phyloP scores from a whole-genome alignment of 2,888 invertebrate genomes.

The Parnassius apollo region DNA sequence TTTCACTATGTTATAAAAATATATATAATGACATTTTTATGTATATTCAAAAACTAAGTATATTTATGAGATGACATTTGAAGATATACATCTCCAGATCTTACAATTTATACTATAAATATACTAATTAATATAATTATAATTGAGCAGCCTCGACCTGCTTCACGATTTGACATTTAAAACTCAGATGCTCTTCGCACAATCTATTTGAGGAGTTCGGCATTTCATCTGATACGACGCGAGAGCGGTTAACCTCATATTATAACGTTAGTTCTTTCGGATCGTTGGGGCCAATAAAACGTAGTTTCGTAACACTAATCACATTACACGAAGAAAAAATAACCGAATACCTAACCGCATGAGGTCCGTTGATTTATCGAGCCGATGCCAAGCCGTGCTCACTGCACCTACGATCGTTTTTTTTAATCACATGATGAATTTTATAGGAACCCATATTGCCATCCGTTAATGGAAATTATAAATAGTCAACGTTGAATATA shows the following conservation, averaged over 20 bases:
- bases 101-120: constrained; percentile 25
- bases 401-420: constrained; percentile 2
- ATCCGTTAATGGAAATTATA: constrained; percentile 20
- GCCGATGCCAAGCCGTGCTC: constrained; percentile 18
- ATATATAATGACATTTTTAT: constrained; percentile 18
- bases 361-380: constrained; percentile 48
- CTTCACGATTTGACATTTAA: constrained; percentile 22
- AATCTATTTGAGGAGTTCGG: constrained; percentile 20
- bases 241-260: constrained; percentile 46
- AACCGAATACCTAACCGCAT: constrained; percentile 52
- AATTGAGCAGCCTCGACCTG: constrained; percentile 25
- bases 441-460: constrained; percentile 20
- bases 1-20: not conserved
- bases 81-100: constrained; percentile 19
- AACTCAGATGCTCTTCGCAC: constrained; percentile 13
- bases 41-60: constrained; percentile 13
- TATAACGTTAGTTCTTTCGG: constrained; percentile 27
- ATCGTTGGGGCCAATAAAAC: constrained; percentile 49
- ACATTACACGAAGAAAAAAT: constrained; percentile 53
- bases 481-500: constrained; percentile 7
- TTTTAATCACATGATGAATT: constrained; percentile 17
- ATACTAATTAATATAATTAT: constrained; percentile 29
- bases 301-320: constrained; percentile 63
- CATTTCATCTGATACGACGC: constrained; percentile 33
- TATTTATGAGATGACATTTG: constrained; percentile 22